Base-by-base conservation (phyloP, 2,113 vertebrate genomes). In the Barbus barbus region DNA sequence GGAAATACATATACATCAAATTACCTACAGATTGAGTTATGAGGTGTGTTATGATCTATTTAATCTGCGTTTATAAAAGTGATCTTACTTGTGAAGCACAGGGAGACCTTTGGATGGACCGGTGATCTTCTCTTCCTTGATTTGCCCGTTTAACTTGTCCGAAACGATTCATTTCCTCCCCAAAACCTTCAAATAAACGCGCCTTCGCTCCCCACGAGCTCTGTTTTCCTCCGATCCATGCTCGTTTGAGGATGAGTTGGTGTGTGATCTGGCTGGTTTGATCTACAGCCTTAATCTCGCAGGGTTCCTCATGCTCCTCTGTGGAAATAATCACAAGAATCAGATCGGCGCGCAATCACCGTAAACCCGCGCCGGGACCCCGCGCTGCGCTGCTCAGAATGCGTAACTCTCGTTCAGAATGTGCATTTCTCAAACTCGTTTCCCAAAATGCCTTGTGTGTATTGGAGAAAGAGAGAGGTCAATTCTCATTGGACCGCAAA, bases 291-390 rank as follows among this genome's bases (percentile, higher is more conserved):
- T 58, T 86, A 88, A 83, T 88, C 89, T 89, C 91, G 78, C 56
- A 58, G 71, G 84, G 91, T 92, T 90, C 90, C 93, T 91, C 89
- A 88, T 83, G 91, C 90, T 89, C 88, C 87, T 83, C 91, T 88
- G 88, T 88, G 91, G 90, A 93, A 90, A 90, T 90, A 84, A 92
- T 92, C 91, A 89, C 90, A 88, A 90, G 90, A 88, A 91, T 85
- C 87, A 9, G 9, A 63, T 18, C 83, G 73, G 88, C 86, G 91
- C 91, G 22, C 22, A 82, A 79, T 33, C 61, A 78, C 0, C 92
- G 92, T 83, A 86, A 0, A 7, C 12, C 41, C 24, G 18, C 69
- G 1, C 6, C 31, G 26, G 36, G 36, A n/a, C 28, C 18, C 1
- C 1, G 2, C 12, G 4, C 4, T 6, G 22, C 36, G 28, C 5